phyloP scores from a whole-genome alignment of 1,140 invertebrate genomes.

The Megalonaias nervosa region DNA sequence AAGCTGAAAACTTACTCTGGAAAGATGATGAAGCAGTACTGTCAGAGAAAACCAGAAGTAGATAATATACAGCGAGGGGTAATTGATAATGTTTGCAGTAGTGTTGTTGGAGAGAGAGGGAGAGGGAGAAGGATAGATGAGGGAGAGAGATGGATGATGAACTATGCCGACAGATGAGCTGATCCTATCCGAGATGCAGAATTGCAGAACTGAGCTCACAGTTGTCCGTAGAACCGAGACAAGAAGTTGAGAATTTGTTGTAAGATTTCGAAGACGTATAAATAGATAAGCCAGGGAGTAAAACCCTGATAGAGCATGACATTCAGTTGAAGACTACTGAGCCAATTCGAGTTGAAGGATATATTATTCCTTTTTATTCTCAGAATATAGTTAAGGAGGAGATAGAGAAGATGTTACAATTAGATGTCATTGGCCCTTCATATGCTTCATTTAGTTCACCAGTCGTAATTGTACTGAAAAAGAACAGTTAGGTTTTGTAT shows the following conservation, averaged over 20 bases:
- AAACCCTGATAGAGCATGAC: conserved; percentile 51
- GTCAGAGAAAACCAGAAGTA: too few relatives aligned
- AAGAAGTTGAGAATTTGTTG: not conserved
- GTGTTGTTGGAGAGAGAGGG: too few relatives aligned
- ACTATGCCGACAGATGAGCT: not conserved
- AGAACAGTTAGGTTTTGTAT: conserved; percentile 71
- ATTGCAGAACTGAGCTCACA: not conserved
- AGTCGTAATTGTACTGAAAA: conserved; percentile 71
- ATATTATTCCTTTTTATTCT: too few relatives aligned
- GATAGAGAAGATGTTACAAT: too few relatives aligned
- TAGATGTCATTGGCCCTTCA: conserved; percentile 65
- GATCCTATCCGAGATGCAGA: not conserved
- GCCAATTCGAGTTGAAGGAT: too few relatives aligned
- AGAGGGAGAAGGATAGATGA: not conserved
- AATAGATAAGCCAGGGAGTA: conserved; percentile 36
- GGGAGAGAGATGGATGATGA: not conserved
- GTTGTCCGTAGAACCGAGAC: not conserved
- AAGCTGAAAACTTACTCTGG: conserved; percentile 32
- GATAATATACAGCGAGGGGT: not conserved
- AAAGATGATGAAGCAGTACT: conserved; percentile 37
- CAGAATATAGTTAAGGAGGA: conserved; percentile 69
- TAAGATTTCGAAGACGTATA: conserved; percentile 23
- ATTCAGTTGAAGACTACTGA: too few relatives aligned
- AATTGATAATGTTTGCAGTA: not conserved
- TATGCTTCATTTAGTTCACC: conserved; percentile 73